Evolutionary conservation across 2,888 invertebrate genomes (phyloP), one percentile per base, ranked within the genome.

Genomic region (Stegophylla sp.): DNA sequence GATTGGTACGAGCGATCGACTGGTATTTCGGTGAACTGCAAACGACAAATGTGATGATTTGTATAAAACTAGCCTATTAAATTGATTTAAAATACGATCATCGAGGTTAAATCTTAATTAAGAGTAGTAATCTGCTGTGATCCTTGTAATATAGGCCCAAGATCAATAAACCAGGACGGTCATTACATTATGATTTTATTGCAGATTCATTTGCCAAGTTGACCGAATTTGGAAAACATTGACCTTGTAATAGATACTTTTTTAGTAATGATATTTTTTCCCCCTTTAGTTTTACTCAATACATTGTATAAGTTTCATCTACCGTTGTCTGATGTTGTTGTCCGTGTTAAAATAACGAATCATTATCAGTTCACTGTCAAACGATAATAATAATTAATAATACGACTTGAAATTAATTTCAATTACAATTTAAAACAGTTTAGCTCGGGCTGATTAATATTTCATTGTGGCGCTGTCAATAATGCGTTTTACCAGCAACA

Each of bases 1-100:
- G 85, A 91, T 86, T 64, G 91, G 90, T 84, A 88, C 89, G 85
- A 91, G 91, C 45, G 90, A 91, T 85, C 91, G 91, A 85, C 89
- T 90, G 85, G 89, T 89, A 85, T 90, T 89, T 56, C 91, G 88
- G 85, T 91, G 91, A 86, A 90, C 91, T 91, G 86, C 59, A 86
- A 86, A 75, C 34, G 34, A 75, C 23, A 53, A 76, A 53, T 76
- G 75, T 28, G 77, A 59, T 2, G 67, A 48, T 69, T 56, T 10
- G 15, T 67, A 48, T 48, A 43, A 45, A 71, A 61, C n/a, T 51
- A 41, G 28, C 48, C 56, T 71, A 71, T 61, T 61, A 63, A 79
- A 79, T 59, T 53, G 28, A 20, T 71, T 71, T 61, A 51, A 79
- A 79, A 71, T 26, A 66, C 26, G 51, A 51, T 41, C 10, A 77